phyloP scores from a whole-genome alignment of 2,888 invertebrate species.

The Leptopilina drosophilae region DNA sequence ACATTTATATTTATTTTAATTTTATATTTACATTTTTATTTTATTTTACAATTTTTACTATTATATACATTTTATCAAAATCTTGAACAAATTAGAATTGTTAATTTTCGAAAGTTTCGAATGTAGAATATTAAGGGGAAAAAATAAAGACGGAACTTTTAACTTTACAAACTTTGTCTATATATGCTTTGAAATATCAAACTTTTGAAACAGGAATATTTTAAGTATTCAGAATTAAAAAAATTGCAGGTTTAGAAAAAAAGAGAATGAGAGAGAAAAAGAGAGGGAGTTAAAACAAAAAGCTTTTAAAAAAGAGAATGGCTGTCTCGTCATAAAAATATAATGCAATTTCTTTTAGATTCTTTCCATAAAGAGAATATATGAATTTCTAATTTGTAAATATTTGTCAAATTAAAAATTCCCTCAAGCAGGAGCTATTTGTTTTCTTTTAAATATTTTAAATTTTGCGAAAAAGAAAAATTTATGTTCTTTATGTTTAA shows the following conservation, averaged over 20 bases:
- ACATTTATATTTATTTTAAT: too few relatives aligned
- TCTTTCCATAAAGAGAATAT: not conserved
- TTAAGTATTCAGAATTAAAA: conserved; percentile 8
- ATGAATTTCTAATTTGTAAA: not conserved
- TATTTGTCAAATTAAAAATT: not conserved
- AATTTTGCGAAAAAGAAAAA: too few relatives aligned
- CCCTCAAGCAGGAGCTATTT: not conserved
- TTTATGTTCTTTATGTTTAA: too few relatives aligned
- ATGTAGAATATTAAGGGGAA: not conserved
- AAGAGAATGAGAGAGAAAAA: too few relatives aligned
- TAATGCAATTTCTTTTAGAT: not conserved
- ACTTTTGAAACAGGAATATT: conserved; percentile 10
- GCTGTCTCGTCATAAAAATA: not conserved
- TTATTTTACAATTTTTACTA: not conserved
- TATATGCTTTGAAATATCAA: not conserved
- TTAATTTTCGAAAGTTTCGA: not conserved
- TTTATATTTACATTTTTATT: too few relatives aligned
- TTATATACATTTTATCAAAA: not conserved
- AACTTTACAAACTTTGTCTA: conserved; percentile 6
- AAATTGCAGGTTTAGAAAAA: not conserved
- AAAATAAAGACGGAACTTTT: not conserved
- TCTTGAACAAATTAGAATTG: not conserved
- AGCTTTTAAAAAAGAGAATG: conserved; percentile 13
- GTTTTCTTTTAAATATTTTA: too few relatives aligned
- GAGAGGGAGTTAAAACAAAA: conserved; percentile 2